Evolutionary conservation across 1,140 invertebrate species (phyloP).

Genomic region (Oncopeltus fasciatus): DNA sequence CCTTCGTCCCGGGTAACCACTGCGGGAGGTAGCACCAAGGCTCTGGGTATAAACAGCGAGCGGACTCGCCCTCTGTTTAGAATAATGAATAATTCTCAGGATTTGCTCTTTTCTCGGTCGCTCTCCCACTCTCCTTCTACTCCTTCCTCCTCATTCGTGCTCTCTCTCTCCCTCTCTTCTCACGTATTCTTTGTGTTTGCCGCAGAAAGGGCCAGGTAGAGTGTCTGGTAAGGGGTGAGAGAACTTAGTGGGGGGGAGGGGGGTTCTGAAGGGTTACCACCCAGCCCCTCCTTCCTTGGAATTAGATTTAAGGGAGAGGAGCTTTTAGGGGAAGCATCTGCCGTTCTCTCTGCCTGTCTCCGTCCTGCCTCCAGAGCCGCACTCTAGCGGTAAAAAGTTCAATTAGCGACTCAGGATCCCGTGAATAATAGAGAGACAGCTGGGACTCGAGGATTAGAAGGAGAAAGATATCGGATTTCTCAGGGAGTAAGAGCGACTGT

Average conservation of each 20-base stretch:
- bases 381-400: no score
- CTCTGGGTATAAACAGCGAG: not conserved
- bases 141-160: not conserved
- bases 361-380: no score
- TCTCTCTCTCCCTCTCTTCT: not conserved
- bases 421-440: not conserved
- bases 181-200: not conserved
- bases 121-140: not conserved
- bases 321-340: not conserved
- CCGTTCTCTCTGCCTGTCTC: not conserved
- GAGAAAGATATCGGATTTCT: not conserved
- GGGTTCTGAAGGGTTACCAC: not conserved
- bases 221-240: not conserved
- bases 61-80: not conserved
- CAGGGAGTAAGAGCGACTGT: no score
- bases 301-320: not conserved
- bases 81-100: not conserved
- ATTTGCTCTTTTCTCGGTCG: not conserved
- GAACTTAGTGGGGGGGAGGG: not conserved
- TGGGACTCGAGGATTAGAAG: not conserved
- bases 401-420: not conserved
- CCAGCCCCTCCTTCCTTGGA: no score
- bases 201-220: not conserved
- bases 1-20: not conserved
- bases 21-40: not conserved